Percentiles rank a stretch among this genome's conserved stretches.
Evolutionary conservation across 2,797 vertebrate species (phyloP).

Genomic region (Astyanax mexicanus): DNA sequence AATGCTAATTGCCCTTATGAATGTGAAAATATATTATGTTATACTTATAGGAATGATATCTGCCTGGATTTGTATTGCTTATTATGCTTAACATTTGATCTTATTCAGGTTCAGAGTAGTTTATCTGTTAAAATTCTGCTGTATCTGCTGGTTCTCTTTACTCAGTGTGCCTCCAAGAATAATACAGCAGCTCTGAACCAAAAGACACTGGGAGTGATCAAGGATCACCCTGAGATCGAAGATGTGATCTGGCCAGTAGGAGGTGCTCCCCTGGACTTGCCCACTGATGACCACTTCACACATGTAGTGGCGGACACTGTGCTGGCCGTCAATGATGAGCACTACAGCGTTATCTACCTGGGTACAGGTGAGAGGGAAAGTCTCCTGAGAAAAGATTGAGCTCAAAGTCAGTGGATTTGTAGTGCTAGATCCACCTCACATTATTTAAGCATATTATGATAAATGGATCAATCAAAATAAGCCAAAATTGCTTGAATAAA

Average conservation of each 20-base stretch:
- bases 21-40: too few species aligned
- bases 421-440: too few species aligned
- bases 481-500: too few species aligned
- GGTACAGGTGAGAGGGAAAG: constrained; percentile 77
- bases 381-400: not conserved
- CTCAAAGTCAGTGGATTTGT: too few species aligned
- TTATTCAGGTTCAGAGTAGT: not conserved
- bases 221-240: constrained; percentile 83
- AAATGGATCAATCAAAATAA: too few species aligned
- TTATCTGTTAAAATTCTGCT: not conserved
- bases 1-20: too few species aligned
- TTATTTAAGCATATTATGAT: too few species aligned
- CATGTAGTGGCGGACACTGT: constrained; percentile 78
- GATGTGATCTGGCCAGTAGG: constrained; percentile 78
- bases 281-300: constrained; percentile 81
- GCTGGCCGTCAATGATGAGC: constrained; percentile 78
- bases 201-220: constrained; percentile 77
- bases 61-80: not conserved
- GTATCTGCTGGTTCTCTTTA: not conserved
- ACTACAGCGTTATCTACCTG: constrained; percentile 83
- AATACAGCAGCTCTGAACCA: constrained; percentile 65
- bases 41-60: too few species aligned
- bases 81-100: not conserved
- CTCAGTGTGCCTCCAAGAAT: constrained; percentile 76
- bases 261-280: constrained; percentile 78